Conservation (phyloP, 2,113 vertebrate genomes). For the Rostratula benghalensis region DNA sequence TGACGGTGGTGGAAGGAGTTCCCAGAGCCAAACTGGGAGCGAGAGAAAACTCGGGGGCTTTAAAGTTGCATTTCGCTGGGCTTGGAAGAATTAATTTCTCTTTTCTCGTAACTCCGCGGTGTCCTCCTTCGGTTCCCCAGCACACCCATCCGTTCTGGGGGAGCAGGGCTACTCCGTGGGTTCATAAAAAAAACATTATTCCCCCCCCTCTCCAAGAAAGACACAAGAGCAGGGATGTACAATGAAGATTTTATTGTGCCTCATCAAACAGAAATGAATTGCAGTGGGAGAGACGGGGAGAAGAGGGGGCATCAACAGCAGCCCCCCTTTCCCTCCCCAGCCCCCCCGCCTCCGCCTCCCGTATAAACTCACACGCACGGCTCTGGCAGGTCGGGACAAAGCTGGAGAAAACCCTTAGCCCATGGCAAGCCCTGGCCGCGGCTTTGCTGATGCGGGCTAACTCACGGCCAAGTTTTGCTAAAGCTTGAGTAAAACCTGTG, state of each 20-base stretch:
- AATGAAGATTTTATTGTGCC: conserved; percentile 11
- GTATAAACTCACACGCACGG: background rate
- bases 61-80: background rate
- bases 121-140: background rate
- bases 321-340: no score
- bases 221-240: background rate
- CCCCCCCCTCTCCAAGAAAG: background rate
- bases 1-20: background rate
- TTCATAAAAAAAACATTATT: background rate
- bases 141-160: background rate
- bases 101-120: background rate
- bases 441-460: background rate
- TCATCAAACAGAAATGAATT: conserved; percentile 2
- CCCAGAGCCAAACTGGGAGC: background rate
- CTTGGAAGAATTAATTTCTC: background rate
- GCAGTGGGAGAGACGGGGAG: background rate
- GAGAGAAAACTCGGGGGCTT: background rate
- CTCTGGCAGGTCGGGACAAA: background rate
- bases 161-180: background rate
- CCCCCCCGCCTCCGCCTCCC: background rate
- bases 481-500: background rate
- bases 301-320: background rate
- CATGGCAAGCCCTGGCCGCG: background rate
- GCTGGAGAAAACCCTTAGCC: background rate
- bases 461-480: background rate